phyloP scores from a whole-genome alignment of 2,888 invertebrate genomes.

The Tridacna crocea region DNA sequence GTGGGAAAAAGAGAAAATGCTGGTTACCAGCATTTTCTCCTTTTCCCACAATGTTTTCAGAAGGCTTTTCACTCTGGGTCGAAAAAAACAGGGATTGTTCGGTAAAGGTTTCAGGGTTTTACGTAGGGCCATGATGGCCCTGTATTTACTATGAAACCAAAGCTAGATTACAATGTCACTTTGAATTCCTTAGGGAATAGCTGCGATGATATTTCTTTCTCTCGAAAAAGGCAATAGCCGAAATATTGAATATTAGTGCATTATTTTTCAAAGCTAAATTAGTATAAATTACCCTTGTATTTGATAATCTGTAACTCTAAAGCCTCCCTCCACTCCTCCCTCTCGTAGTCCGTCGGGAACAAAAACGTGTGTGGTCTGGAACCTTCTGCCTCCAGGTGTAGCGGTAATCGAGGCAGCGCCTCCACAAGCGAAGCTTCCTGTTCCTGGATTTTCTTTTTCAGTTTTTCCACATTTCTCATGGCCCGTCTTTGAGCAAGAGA shows the following conservation, averaged over 20 bases:
- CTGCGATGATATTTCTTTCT: too few species aligned
- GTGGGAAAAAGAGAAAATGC: background rate
- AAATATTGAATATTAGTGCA: too few species aligned
- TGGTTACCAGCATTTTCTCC: conserved; percentile 13
- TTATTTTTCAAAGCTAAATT: too few species aligned
- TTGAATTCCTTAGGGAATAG: too few species aligned
- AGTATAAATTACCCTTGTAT: conserved; percentile 22
- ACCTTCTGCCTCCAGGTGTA: conserved; percentile 89
- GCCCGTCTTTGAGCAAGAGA: conserved; percentile 67
- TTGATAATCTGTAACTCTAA: conserved; percentile 88
- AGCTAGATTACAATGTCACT: too few species aligned
- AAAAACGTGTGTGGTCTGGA: conserved; percentile 90
- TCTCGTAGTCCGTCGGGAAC: conserved; percentile 96
- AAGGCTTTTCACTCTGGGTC: background rate
- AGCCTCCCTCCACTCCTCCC: conserved; percentile 97
- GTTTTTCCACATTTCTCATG: conserved; percentile 88
- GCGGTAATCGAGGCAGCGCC: conserved; percentile 94
- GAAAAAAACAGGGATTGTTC: too few species aligned
- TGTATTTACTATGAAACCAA: too few species aligned
- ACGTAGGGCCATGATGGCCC: too few species aligned
- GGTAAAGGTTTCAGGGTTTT: too few species aligned
- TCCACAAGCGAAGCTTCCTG: conserved; percentile 93
- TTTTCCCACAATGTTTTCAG: background rate
- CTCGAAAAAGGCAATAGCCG: too few species aligned
- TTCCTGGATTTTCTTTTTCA: conserved; percentile 95